Base-by-base conservation (phyloP, 2,888 invertebrate species). In the Lithophane ornitopus region DNA sequence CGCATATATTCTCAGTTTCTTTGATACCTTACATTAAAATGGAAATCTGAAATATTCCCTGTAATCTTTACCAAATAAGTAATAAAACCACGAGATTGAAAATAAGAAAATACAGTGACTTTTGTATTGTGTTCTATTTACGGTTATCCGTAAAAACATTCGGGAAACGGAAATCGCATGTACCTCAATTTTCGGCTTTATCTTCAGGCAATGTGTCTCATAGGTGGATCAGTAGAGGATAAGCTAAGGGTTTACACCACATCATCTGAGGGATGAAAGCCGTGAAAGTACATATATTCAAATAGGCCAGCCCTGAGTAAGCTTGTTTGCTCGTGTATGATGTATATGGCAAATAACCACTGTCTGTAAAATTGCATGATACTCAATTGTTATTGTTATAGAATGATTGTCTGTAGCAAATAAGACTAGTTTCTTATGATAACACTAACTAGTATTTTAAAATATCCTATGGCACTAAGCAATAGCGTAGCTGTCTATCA, bases 201-300 rank as follows among this genome's bases (percentile, higher is more conserved):
- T 84, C 73, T 65, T 65, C 68, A 49, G 61, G 74, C 75, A 9
- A 56, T 63, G 62, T 81, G 58, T 46, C 52, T 63, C n/a, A 49
- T 73, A 65, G 59, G 63, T 28, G 70, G 75, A 74, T 84, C 84
- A 78, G 70, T 34, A 63, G 75, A 59, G 77, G 81, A 84, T 81
- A 81, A 84, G 34, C 70, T 62, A 34, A 59, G 44, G 69, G 62
- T 61, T 82, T 69, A 76, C 39, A 54, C 62, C 70, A 66, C 73
- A 74, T 71, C 46, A 28, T 61, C 65, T 69, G 66, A 70, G 62
- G 75, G 44, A 44, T 76, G 46, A 69, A 69, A 56, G 46, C 59
- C 39, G 44, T 44, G 70, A 46, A 62, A 75, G 59, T 71, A 62
- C 72, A 74, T 78, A 62, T 74, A 74, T 78, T 65, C 74, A 81